Base-by-base conservation (phyloP, 2,888 invertebrate species). In the Drosophila infuscata region DNA sequence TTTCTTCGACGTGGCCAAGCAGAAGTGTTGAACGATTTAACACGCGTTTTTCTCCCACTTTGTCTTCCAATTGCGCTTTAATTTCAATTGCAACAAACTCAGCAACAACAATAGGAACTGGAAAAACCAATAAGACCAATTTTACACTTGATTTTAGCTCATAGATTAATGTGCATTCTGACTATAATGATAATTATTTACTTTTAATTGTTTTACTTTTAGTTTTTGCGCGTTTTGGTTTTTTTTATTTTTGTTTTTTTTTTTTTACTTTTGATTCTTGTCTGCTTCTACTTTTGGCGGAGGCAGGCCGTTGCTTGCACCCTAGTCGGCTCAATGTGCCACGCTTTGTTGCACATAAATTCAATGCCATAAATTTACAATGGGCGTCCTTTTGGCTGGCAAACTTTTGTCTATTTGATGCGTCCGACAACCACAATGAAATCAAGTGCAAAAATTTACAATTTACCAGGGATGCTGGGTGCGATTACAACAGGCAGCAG, bases 21-120 rank as follows among this genome's bases (percentile, higher is more conserved):
- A 89, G 88, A 88, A 88, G 88, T 88, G 88, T 85, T 89, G 90
- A 88, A 88, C 83, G 73, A 90, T 89, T 88, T 89, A 90, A 77
- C 84, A 82, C 91, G 88, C 76, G 59, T 78, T 86, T 88, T 89
- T 75, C 53, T 53, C 51, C 60, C 57, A 59, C 25, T 63, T 11
- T 41, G 67, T 38, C 43, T 65, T 65, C 54, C 62, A 54, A 67
- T 67, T 66, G 51, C 5, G 29, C 51, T 79, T 79, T 33, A 81
- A 59, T 64, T 67, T 48, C 6, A 29, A 33, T 33, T 43, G 33
- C 12, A 11, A 29, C 6, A 17, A 25, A 46, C 6, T 4, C 11
- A 15, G 54, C 36, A 15, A 20, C 25, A 36, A 6, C 15, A 30
- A 35, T 3, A 9, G 15, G 9, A 25, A 48, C 29, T n/a, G 25